Base-by-base conservation (phyloP, 2,888 invertebrate species). In the Portevinia maculata region DNA sequence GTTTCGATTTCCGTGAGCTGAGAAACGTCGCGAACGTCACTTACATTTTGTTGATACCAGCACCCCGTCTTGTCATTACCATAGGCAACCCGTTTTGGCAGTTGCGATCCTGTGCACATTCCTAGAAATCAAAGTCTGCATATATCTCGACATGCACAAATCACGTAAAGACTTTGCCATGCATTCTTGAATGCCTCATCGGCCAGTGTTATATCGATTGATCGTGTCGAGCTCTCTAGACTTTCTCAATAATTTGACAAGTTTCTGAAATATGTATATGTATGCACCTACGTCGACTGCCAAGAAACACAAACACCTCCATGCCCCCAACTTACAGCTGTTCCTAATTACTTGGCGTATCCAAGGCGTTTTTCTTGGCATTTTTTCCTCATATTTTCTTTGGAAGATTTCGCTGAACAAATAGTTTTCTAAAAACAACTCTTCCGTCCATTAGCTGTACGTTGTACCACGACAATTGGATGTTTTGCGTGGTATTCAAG, bases 311-410 rank as follows among this genome's bases (percentile, higher is more conserved):
- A 79, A 57, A 69, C 67, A 67, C 15, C 24, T 60, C 37, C 57
- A 41, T 30, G 8, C 3, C 24, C n/a, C 11, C 30, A 39, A 19
- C 19, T 15, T 53, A 55, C 69, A 69, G 60, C 53, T 79, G 79
- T 55, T 79, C n/a, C 44, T 79, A 74, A 79, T 75, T 69, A 69
- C 74, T n/a, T n/a, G n/a, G 15, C 24, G 28, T 24, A 13, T 6
- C 44, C 8, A 62, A 48, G n/a, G 52, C 44, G 48, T 17, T 19
- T 41, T 17, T 6, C 39, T 30, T 24, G 48, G 34, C 21, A 15
- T 37, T 34, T 19, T 19, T 34, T 73, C 39, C 34, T 60, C 32
- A 24, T 74, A 48, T 79, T 79, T 48, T 79, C 50, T 69, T 79
- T 79, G 79, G 75, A 79, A 53, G 24, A 9, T 32, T 65, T 67